Evolutionary conservation across 2,888 invertebrate species (phyloP).

Genomic region (Sclerodermus sp.): DNA sequence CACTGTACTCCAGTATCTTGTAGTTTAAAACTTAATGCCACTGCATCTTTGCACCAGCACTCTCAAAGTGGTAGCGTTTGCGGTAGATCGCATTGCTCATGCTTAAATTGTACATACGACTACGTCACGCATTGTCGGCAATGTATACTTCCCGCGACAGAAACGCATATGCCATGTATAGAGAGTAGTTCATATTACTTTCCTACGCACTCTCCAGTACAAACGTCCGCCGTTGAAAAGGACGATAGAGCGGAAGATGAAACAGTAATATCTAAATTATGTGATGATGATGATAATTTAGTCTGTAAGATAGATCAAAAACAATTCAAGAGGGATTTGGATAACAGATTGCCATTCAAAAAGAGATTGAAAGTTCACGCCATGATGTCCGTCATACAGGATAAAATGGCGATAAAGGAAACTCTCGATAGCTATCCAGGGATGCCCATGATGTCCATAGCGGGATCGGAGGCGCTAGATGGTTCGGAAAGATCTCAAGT

Average conservation of each 20-base stretch:
- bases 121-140: slow-evolving; percentile 42
- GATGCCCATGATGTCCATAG: slow-evolving; percentile 47
- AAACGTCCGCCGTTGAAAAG: slow-evolving; percentile 36
- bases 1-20: slow-evolving; percentile 40
- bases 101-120: slow-evolving; percentile 41
- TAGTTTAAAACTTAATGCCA: slow-evolving; percentile 35
- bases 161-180: slow-evolving; percentile 32
- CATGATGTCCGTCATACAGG: slow-evolving; percentile 34
- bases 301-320: slow-evolving; percentile 36
- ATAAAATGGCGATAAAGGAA: slow-evolving; percentile 30
- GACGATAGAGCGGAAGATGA: slow-evolving; percentile 29
- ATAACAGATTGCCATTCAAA: slow-evolving; percentile 48
- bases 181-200: slow-evolving; percentile 43
- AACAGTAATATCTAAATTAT: slow-evolving; percentile 30
- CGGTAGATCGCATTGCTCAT: slow-evolving; percentile 34
- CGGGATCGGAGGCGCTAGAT: slow-evolving; percentile 33
- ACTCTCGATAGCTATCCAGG: slow-evolving; percentile 34
- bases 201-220: slow-evolving; percentile 34
- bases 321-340: slow-evolving; percentile 30
- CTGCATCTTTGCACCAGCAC: slow-evolving; percentile 28
- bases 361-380: slow-evolving; percentile 45
- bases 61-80: slow-evolving; percentile 20
- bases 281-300: slow-evolving; percentile 32
- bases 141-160: slow-evolving; percentile 39
- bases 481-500: slow-evolving; percentile 19